Evolutionary conservation across 2,797 vertebrate species (phyloP).

Genomic region (Coluber constrictor): DNA sequence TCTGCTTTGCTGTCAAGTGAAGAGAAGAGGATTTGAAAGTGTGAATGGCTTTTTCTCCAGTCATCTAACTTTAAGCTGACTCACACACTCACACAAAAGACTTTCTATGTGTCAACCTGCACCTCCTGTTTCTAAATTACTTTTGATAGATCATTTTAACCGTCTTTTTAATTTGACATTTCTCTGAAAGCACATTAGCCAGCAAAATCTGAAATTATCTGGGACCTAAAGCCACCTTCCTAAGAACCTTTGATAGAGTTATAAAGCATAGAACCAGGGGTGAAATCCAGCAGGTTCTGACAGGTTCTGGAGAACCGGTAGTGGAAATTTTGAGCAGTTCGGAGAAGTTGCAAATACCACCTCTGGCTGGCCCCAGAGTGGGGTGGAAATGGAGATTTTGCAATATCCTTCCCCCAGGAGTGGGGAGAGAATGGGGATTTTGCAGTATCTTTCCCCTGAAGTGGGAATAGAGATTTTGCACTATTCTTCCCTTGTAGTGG

Average conservation of each 20-base stretch:
- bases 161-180: not conserved
- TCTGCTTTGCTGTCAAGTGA: not conserved
- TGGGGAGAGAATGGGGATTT: no score
- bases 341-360: no score
- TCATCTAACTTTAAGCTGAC: not conserved
- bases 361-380: no score
- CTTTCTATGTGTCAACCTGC: not conserved
- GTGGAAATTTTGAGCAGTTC: no score
- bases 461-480: no score
- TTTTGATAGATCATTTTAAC: not conserved
- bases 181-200: not conserved
- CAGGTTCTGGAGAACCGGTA: no score
- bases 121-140: not conserved
- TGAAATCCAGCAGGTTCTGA: no score
- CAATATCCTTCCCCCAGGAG: no score
- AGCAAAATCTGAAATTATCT: not conserved
- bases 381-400: no score
- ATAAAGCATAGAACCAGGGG: not conserved
- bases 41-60: not conserved
- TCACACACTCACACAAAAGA: not conserved
- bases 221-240: not conserved
- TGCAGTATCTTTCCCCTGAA: no score
- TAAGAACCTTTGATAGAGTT: not conserved
- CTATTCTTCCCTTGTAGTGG: no score
- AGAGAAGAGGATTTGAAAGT: not conserved